Evolutionary conservation across 2,888 invertebrate genomes (phyloP), one percentile per base, ranked within the genome.

Genomic region (Dasypolia templi): DNA sequence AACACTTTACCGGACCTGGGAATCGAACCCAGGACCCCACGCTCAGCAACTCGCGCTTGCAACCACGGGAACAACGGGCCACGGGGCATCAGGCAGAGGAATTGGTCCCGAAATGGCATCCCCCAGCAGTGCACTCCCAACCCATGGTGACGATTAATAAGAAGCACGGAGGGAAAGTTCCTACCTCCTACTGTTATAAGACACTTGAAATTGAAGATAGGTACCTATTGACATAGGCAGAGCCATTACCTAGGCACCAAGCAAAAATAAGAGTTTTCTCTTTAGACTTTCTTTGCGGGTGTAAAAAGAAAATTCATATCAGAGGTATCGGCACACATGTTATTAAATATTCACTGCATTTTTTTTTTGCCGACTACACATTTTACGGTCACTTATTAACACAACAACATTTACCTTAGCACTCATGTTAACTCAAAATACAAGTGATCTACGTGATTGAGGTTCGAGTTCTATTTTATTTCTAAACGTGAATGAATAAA

Each of bases 401-500:
- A 59, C 32, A 75, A 59, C 14, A 64, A 51, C 73, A 83, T 72
- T 86, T 87, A 91, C 92, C 92, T 91, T 92, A 58, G 69, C 82
- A 87, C 81, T 85, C 91, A 92, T 92, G 84, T 77, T 86, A 39
- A 29, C 61, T 71, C 44, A 79, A 75, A 72, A 67, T 72, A 65
- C 58, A 64, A 67, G 82, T 82, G 74, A 69, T 66, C 77, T 72
- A 77, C 83, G 84, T 86, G 80, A 79, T 75, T 79, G 75, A 76
- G 61, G 79, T 77, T 72, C 83, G 75, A 81, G 59, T 81, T 83
- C 84, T 83, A 84, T 79, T 88, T 85, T 83, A 86, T 82, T 86
- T 89, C 86, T 89, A 91, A 89, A 89, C 89, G 85, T 89, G 88
- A 91, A 89, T 91, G 89, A 89, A 80, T 39, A 83, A 89, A 55